Evolutionary conservation across 2,888 invertebrate genomes (phyloP), one percentile per base, ranked within the genome.

Genomic region (Polyploca ridens): DNA sequence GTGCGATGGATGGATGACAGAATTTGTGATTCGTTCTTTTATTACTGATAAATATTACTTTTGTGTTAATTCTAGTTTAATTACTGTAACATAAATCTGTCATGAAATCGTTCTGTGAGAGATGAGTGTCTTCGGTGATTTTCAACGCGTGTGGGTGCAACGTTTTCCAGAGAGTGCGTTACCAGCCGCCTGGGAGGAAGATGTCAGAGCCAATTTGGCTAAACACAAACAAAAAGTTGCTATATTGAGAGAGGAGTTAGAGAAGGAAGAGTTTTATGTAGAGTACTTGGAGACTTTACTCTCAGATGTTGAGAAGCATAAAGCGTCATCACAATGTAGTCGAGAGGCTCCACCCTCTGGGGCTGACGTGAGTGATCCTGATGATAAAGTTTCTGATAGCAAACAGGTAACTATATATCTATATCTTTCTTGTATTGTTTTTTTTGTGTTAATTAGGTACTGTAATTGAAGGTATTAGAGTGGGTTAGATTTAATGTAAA

Each of bases 151-250:
- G 92, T 98, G 98, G 98, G 96, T 96, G 94, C 97, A 98, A 95
- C 95, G 98, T 86, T 98, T 98, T 95, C 98, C 98, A 78, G 97
- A 97, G 86, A 97, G 97, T 94, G 97, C 97, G 78, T 95, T 98
- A 81, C 98, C 98, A 88, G 97, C 97, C 87, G 98, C 98, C 88
- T 98, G 98, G 98, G 98, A 98, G 90, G 98, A 97, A 94, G 98
- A 98, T 95, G 98, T 98, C 85, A 96, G 98, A 86, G 97, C 97
- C 77, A 98, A 98, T 94, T 95, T 98, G 81, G 96, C 97, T 83
- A 97, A 97, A 91, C 98, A 98, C 95, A 97, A 97, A 94, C 96
- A 97, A 89, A 97, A 97, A 95, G 97, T 98, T 73, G 94, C 95
- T 73, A 95, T 97, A 79, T 94, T 98, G 65, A 96, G 96, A 86